Conservation (phyloP, 2,888 invertebrate genomes). For the Schizaphis graminum region DNA sequence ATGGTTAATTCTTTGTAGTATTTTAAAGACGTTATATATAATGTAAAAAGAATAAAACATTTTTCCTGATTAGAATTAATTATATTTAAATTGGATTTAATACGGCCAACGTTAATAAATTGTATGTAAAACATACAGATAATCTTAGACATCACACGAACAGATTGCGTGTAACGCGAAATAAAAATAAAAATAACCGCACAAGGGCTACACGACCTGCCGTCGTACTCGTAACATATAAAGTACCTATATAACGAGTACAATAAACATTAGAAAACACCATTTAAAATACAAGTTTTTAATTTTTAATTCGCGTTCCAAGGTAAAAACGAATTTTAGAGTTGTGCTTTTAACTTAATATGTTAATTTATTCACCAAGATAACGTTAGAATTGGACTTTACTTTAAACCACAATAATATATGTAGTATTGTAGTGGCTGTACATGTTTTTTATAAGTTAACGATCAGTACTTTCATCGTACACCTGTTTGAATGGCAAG, state of each 20-base stretch:
- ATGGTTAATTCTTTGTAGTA: not conserved
- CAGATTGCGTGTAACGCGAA: not conserved
- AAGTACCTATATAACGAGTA: not conserved
- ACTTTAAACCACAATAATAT: not conserved
- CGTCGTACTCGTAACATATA: not conserved
- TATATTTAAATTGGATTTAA: not conserved
- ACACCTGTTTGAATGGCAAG: not conserved
- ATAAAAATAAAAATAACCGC: not conserved
- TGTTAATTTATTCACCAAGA: conserved; percentile 34
- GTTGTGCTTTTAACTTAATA: conserved; percentile 24
- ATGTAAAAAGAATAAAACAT: not conserved
- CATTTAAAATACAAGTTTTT: not conserved
- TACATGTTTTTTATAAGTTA: not conserved
- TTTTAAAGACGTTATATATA: not conserved
- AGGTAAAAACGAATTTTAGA: not conserved
- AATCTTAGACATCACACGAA: not conserved
- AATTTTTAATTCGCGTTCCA: not conserved
- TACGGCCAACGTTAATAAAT: not conserved
- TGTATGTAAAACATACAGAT: not conserved
- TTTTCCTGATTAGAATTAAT: not conserved
- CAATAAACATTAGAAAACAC: not conserved
- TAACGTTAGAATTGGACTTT: not conserved
- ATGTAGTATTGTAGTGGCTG: not conserved
- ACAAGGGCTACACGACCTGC: not conserved
- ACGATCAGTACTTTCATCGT: not conserved